phyloP scores from a whole-genome alignment of 2,113 vertebrate species.

The Colossoma macropomum region DNA sequence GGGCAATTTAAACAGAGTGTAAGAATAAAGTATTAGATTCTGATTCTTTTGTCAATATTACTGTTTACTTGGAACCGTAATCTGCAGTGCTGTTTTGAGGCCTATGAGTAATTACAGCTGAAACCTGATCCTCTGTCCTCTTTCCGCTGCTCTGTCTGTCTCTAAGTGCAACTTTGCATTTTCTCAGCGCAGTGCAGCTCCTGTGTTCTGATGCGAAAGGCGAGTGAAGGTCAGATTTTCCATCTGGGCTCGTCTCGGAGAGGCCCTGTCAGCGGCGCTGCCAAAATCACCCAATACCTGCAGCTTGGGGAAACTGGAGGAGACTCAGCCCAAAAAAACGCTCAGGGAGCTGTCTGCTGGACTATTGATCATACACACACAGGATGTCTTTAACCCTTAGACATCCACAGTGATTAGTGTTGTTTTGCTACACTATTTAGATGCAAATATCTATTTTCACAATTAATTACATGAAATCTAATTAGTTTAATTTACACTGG shows the following conservation, averaged over 20 bases:
- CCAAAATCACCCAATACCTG: constrained; percentile 30
- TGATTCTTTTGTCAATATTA: no score
- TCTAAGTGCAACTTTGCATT: constrained; percentile 10
- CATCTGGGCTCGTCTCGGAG: constrained; percentile 48
- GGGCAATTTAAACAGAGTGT: no score
- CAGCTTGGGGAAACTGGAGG: background rate
- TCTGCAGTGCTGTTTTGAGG: no score
- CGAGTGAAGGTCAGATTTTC: constrained; percentile 59
- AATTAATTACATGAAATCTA: no score
- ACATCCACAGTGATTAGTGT: no score
- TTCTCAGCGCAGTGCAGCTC: constrained; percentile 6
- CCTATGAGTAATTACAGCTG: no score
- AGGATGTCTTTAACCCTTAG: background rate
- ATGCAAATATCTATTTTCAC: no score
- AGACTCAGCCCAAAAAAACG: background rate
- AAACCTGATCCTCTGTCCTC: no score
- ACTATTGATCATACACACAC: background rate
- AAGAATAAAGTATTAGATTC: no score
- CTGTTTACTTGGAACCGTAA: no score
- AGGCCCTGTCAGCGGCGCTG: constrained; percentile 37
- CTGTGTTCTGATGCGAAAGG: constrained; percentile 27
- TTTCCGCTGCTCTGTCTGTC: background rate
- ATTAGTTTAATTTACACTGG: no score
- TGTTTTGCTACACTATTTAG: no score
- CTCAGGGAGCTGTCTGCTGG: background rate